phyloP scores from a whole-genome alignment of 2,113 vertebrate species.

The Chaetodon trifascialis region DNA sequence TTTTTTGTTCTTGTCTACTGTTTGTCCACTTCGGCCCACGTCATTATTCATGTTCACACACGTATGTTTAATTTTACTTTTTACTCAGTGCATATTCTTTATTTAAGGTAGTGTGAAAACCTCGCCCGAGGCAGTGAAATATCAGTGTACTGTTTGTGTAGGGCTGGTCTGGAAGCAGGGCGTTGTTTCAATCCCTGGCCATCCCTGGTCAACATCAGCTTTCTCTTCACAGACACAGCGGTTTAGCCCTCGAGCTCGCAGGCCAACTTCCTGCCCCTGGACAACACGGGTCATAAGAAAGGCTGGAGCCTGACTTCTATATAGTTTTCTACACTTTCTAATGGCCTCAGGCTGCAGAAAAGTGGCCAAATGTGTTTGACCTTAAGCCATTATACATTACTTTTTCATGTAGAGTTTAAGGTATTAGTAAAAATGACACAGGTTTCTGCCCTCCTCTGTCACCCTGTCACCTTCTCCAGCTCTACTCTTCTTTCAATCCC shows the following conservation, averaged over 20 bases:
- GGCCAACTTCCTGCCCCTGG: slow-evolving; percentile 1
- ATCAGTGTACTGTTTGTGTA: slow-evolving; percentile 6
- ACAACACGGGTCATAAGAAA: slow-evolving; percentile 41
- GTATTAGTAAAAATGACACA: slow-evolving; percentile 11
- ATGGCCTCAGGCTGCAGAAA: slow-evolving; percentile 5
- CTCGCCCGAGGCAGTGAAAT: slow-evolving; percentile 26
- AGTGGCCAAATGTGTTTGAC: slow-evolving; percentile 17
- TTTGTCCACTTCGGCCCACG: background rate
- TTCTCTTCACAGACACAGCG: slow-evolving; percentile 36
- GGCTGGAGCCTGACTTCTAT: slow-evolving; percentile 19
- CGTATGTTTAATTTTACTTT: background rate
- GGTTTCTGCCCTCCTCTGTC: background rate
- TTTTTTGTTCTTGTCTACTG: too few species aligned
- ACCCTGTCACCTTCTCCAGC: background rate
- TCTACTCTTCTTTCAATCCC: background rate
- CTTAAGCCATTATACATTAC: background rate
- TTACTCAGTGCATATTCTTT: too few species aligned
- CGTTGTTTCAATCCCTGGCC: slow-evolving; percentile 34
- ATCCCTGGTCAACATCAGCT: slow-evolving; percentile 19
- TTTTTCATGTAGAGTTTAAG: background rate
- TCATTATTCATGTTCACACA: background rate
- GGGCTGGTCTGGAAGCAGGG: background rate
- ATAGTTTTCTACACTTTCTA: background rate
- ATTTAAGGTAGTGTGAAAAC: background rate
- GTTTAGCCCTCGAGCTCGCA: slow-evolving; percentile 37